Percentiles rank a stretch among this genome's conserved stretches.
Evolutionary conservation across 2,888 invertebrate genomes (phyloP).

Genomic region (Germaria angustata): DNA sequence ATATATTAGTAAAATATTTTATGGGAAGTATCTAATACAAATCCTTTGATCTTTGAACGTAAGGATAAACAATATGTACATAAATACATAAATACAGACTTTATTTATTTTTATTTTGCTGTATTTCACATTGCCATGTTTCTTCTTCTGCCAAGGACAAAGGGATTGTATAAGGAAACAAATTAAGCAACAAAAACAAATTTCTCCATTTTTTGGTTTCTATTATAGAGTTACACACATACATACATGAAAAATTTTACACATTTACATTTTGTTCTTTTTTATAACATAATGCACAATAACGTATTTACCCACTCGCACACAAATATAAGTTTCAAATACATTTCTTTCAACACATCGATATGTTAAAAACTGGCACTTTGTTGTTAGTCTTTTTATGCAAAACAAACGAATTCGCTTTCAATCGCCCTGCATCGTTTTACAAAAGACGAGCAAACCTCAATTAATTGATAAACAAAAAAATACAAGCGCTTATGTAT

Average conservation of each 20-base stretch:
- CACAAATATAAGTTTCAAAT: background rate
- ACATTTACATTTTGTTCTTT: background rate
- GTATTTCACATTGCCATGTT: background rate
- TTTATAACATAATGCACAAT: background rate
- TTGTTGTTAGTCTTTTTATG: constrained; percentile 11
- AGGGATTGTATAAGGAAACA: background rate
- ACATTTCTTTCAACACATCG: background rate
- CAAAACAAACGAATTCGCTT: constrained; percentile 3
- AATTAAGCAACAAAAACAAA: background rate
- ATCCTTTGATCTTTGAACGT: no score
- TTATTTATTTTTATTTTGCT: no score
- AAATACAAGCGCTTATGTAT: no score
- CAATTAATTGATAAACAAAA: constrained; percentile 15
- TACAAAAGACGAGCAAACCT: constrained; percentile 11
- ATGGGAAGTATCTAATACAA: no score
- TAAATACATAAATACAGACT: no score
- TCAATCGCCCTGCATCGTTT: constrained; percentile 26
- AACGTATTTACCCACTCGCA: background rate
- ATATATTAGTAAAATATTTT: no score
- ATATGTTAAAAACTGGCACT: constrained; percentile 9
- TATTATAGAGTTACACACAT: no score
- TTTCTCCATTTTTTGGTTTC: background rate
- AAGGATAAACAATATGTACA: no score
- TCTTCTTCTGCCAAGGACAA: constrained; percentile 17
- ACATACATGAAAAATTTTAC: background rate